Conservation (phyloP, 1,140 invertebrate genomes). For the Drosophila rufa region DNA sequence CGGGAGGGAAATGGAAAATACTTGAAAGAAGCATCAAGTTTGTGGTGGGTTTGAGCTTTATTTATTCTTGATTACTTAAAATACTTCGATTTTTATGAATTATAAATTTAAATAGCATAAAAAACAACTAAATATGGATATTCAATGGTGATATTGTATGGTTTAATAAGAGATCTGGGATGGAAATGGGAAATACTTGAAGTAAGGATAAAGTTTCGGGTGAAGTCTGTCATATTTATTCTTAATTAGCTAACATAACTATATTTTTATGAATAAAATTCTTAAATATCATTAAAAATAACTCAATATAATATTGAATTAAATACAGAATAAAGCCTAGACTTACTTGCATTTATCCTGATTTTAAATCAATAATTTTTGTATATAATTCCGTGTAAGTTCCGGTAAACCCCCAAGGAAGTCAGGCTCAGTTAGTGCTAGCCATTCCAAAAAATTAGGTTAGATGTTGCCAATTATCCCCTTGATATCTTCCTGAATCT, state of each 20-base stretch:
- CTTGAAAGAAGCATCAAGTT: too few relatives aligned
- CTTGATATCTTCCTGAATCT: slow-evolving; percentile 9
- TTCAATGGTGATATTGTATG: too few relatives aligned
- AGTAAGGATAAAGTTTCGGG: too few relatives aligned
- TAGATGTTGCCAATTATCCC: neutral
- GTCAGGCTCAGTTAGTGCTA: too few relatives aligned
- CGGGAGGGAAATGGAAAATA: slow-evolving; percentile 6
- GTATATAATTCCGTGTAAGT: neutral
- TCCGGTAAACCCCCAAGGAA: neutral
- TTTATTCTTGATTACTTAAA: too few relatives aligned
- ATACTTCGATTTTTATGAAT: too few relatives aligned
- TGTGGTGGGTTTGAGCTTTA: neutral
- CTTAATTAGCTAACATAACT: too few relatives aligned
- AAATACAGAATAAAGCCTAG: neutral
- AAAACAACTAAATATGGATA: neutral
- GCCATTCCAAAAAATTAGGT: neutral
- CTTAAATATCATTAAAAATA: neutral
- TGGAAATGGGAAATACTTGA: too few relatives aligned
- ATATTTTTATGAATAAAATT: too few relatives aligned
- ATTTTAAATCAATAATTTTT: neutral
- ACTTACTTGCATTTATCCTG: neutral
- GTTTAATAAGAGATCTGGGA: too few relatives aligned
- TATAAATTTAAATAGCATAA: too few relatives aligned
- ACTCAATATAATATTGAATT: neutral
- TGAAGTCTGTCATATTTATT: too few relatives aligned